These are phyloP conservation scores for Hapalemur alaotrensis DNA, from an alignment of 2,797 vertebrate genomes.

Conservation along the genomic window DNA sequence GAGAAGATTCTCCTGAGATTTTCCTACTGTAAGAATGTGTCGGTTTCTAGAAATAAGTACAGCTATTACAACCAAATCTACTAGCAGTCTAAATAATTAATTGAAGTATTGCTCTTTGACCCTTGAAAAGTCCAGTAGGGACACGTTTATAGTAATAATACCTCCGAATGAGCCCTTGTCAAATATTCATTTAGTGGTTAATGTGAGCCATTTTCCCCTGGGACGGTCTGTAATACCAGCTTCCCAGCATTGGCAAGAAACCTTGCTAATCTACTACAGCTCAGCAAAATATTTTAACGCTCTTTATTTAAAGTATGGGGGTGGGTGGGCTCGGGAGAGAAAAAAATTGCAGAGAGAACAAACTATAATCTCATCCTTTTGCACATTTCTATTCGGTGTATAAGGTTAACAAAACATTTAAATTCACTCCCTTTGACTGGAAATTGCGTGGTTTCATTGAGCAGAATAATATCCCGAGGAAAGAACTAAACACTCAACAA, in stretches of 20 bases:
- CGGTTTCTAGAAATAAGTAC: constrained; percentile 84
- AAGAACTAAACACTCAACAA: neutral
- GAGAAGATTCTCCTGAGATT: constrained; percentile 77
- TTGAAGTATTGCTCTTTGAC: constrained; percentile 94
- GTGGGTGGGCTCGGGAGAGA: neutral
- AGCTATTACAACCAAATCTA: constrained; percentile 92
- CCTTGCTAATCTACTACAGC: constrained; percentile 91
- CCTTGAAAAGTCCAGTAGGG: constrained; percentile 93
- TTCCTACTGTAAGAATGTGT: constrained; percentile 82
- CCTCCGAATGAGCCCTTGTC: constrained; percentile 96
- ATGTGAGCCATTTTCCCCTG: constrained; percentile 94
- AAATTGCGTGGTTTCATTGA: constrained; percentile 55
- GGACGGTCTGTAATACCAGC: constrained; percentile 91
- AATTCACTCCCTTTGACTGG: constrained; percentile 9
- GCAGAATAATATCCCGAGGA: constrained; percentile 30
- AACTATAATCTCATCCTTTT: constrained; percentile 86
- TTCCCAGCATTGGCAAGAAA: constrained; percentile 90
- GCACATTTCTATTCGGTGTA: constrained; percentile 76
- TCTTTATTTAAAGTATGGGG: constrained; percentile 86
- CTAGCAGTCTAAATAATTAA: constrained; percentile 97
- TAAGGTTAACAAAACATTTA: constrained; percentile 74
- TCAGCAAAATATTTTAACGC: constrained; percentile 87
- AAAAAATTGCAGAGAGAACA: constrained; percentile 81
- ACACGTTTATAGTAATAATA: constrained; percentile 94
- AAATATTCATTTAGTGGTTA: constrained; percentile 99